phyloP scores from a whole-genome alignment of 2,113 vertebrate species.

The Beaufortia kweichowensis region DNA sequence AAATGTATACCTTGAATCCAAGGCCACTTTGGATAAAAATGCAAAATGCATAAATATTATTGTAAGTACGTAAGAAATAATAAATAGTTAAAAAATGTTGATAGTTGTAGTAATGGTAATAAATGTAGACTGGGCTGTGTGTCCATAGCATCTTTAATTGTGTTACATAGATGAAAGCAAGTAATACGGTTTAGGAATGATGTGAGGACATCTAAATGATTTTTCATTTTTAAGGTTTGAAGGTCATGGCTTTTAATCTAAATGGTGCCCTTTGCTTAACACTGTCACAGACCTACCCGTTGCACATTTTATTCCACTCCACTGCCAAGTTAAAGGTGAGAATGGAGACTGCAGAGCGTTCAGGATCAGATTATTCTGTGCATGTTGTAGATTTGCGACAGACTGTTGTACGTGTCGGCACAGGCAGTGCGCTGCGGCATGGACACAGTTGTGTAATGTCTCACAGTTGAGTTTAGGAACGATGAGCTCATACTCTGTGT shows the following conservation, averaged over 20 bases:
- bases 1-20: too few species aligned
- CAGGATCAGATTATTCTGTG: neutral
- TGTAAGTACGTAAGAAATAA: too few species aligned
- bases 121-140: too few species aligned
- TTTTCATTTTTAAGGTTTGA: too few species aligned
- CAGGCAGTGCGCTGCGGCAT: constrained; percentile 38
- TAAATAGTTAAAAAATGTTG: too few species aligned
- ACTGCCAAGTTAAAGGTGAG: neutral
- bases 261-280: neutral
- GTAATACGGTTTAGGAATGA: too few species aligned
- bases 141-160: too few species aligned
- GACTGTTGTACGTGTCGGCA: constrained; percentile 49
- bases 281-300: neutral
- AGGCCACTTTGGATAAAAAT: too few species aligned
- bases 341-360: neutral
- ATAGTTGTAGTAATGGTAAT: neutral
- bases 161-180: too few species aligned
- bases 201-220: too few species aligned
- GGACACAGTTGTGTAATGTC: constrained; percentile 46
- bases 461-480: constrained; percentile 54
- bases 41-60: too few species aligned
- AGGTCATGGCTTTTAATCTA: neutral
- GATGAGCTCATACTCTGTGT: constrained; percentile 61
- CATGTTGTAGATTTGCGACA: neutral
- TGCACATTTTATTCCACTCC: neutral